phyloP scores from a whole-genome alignment of 1,140 invertebrate species.

The Lamellibrachia luymesi region DNA sequence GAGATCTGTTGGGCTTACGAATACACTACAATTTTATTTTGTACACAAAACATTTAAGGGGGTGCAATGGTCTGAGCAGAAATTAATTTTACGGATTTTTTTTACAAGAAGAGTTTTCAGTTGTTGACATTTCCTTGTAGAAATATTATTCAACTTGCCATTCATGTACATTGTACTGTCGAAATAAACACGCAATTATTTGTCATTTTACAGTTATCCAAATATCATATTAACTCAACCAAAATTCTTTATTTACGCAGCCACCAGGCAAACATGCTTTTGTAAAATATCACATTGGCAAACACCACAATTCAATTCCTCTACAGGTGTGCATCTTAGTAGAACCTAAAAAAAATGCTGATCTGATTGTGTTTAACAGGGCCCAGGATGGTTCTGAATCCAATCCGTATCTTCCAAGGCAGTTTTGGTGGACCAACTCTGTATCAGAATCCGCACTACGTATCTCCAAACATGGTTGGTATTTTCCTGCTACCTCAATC shows the following conservation, averaged over 20 bases:
- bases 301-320: not conserved
- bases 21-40: too few relatives aligned
- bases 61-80: too few relatives aligned
- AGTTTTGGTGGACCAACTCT: conserved; percentile 89
- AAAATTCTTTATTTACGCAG: not conserved
- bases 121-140: too few relatives aligned
- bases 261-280: not conserved
- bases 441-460: conserved; percentile 91
- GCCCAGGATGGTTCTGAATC: conserved; percentile 93
- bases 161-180: too few relatives aligned
- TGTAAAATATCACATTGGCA: not conserved
- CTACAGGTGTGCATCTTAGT: not conserved
- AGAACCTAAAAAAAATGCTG: not conserved
- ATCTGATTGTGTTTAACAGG: conserved; percentile 58
- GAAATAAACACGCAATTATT: too few relatives aligned
- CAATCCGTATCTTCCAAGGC: conserved; percentile 88
- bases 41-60: too few relatives aligned
- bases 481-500: conserved; percentile 30
- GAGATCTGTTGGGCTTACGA: too few relatives aligned
- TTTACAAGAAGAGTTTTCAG: too few relatives aligned
- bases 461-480: conserved; percentile 79
- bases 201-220: not conserved
- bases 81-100: too few relatives aligned
- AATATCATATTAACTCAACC: not conserved
- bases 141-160: too few relatives aligned